These are phyloP conservation scores for Parauchenoglanis punctatus DNA, from an alignment of 2,797 vertebrate genomes.

Conservation along the genomic window DNA sequence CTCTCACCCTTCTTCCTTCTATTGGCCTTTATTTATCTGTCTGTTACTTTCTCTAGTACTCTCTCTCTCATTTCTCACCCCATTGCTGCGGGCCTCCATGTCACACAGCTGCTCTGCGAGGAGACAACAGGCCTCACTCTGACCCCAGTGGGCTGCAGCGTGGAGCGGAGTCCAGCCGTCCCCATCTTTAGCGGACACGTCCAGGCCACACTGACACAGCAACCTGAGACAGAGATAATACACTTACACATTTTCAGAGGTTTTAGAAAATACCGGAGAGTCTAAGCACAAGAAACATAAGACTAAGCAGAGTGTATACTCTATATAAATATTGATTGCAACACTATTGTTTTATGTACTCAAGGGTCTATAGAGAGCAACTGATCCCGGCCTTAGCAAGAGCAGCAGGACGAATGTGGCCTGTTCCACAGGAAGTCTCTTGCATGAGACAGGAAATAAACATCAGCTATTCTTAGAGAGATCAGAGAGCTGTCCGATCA, in stretches of 20 bases:
- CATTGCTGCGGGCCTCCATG: constrained; percentile 86
- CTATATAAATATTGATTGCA: not conserved
- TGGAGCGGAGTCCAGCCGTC: constrained; percentile 93
- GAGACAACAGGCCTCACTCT: constrained; percentile 84
- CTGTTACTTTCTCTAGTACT: not conserved
- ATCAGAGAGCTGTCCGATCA: constrained; percentile 44
- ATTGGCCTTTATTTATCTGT: not conserved
- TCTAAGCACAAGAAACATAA: not conserved
- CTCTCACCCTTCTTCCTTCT: not conserved
- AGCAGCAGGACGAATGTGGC: constrained; percentile 11
- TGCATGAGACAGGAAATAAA: constrained; percentile 53
- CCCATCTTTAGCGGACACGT: constrained; percentile 82
- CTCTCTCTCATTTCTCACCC: constrained; percentile 67
- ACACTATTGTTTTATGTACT: not conserved
- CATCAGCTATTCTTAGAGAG: constrained; percentile 54
- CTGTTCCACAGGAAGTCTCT: constrained; percentile 51
- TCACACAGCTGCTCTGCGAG: constrained; percentile 87
- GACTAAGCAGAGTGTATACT: not conserved
- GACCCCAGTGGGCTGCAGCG: constrained; percentile 90
- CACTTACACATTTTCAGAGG: not conserved
- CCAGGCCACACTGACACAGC: constrained; percentile 86
- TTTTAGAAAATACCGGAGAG: not conserved
- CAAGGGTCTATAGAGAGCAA: not conserved
- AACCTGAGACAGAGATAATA: constrained; percentile 69
- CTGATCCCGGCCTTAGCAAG: not conserved